Evolutionary conservation across 2,113 vertebrate species (phyloP).

Genomic region (Octodon degus): DNA sequence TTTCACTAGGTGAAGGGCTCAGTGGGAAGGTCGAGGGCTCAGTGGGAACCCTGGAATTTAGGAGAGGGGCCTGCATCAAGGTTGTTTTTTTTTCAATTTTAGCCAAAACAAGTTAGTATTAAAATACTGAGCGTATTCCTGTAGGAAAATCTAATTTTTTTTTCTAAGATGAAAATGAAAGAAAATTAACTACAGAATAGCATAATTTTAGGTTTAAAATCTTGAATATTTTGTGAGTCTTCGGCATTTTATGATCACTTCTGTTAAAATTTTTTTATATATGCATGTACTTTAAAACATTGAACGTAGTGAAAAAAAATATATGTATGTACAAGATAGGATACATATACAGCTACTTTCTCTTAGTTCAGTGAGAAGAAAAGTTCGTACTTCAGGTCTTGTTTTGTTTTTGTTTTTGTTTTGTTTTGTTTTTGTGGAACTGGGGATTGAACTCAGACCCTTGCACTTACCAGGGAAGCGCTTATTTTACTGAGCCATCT

Average conservation of each 20-base stretch:
- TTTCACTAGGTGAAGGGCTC: neutral
- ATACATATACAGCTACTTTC: no score
- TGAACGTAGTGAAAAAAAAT: neutral
- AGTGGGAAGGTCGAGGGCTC: neutral
- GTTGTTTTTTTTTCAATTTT: neutral
- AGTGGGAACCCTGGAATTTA: neutral
- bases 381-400: no score
- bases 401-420: no score
- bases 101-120: neutral
- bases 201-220: conserved; percentile 22
- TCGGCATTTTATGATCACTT: neutral
- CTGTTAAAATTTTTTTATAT: neutral
- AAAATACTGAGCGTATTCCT: neutral
- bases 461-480: no score
- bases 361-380: no score
- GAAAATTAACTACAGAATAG: neutral
- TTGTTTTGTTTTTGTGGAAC: no score
- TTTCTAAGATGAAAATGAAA: neutral
- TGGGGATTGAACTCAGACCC: no score
- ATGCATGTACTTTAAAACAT: neutral
- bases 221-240: neutral
- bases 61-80: neutral
- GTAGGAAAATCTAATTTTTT: conserved; percentile 10
- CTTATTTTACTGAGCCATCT: no score
- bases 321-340: no score